Conservation (phyloP, 2,797 vertebrate species). For the Nyctibius grandis region DNA sequence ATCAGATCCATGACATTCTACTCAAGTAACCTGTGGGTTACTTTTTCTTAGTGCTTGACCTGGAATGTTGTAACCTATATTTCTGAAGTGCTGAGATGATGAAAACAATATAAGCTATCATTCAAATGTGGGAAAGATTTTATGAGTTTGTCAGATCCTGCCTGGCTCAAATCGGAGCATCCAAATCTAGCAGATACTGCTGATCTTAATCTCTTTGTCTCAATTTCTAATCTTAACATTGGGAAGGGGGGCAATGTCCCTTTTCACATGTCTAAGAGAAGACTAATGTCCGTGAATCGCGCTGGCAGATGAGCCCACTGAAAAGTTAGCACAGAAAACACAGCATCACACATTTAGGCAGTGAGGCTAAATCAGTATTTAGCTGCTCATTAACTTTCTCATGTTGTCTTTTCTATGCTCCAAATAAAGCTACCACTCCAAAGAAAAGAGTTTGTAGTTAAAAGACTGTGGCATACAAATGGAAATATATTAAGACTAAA, state of each 20-base stretch:
- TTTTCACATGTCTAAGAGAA: neutral
- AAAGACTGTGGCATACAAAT: neutral
- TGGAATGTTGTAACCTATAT: neutral
- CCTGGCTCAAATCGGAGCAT: neutral
- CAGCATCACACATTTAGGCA: neutral
- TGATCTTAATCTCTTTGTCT: neutral
- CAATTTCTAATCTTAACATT: neutral
- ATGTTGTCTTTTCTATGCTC: neutral
- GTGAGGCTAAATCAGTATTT: neutral
- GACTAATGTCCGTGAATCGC: neutral
- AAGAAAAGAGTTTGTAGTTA: neutral
- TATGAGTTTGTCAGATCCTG: neutral
- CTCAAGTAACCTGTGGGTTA: no score
- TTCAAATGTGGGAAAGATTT: neutral
- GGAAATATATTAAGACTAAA: neutral
- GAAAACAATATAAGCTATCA: neutral
- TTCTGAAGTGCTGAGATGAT: neutral
- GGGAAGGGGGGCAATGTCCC: neutral
- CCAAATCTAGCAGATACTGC: neutral
- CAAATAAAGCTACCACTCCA: neutral
- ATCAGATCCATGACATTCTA: neutral
- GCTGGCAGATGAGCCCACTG: neutral
- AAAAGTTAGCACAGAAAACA: neutral
- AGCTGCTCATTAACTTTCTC: neutral
- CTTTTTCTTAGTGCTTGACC: neutral